phyloP scores from a whole-genome alignment of 2,113 vertebrate species.

The Labeo rohita region DNA sequence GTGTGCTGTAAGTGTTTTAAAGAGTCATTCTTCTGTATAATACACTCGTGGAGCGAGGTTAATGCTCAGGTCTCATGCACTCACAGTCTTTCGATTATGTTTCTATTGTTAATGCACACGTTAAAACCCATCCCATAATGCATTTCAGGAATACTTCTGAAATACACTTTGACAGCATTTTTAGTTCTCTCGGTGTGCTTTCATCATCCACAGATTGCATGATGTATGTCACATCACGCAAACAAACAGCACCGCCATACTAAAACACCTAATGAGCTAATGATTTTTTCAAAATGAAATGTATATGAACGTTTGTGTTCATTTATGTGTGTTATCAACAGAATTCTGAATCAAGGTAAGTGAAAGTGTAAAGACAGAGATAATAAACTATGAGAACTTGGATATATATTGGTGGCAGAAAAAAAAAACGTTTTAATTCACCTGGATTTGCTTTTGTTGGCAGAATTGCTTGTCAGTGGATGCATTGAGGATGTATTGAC shows the following conservation, averaged over 20 bases:
- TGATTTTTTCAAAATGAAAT: constrained; percentile 7
- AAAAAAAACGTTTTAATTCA: neutral
- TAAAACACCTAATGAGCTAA: neutral
- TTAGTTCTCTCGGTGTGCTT: constrained; percentile 55
- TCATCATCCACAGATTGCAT: constrained; percentile 63
- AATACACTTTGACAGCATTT: constrained; percentile 60
- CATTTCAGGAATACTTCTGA: constrained; percentile 73
- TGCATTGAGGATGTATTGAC: constrained; percentile 12
- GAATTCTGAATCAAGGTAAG: constrained; percentile 34
- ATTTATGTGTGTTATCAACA: constrained; percentile 13
- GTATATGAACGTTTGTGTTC: neutral
- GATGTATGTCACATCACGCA: constrained; percentile 58
- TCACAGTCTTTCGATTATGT: constrained; percentile 58
- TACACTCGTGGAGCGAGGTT: neutral
- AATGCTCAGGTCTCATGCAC: constrained; percentile 63
- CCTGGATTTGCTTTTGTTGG: neutral
- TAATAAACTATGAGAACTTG: neutral
- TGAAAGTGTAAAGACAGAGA: neutral
- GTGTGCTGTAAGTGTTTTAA: neutral
- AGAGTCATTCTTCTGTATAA: neutral
- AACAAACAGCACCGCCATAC: constrained; percentile 38
- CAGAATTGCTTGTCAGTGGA: neutral
- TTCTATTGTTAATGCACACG: constrained; percentile 61
- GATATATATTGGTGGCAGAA: neutral
- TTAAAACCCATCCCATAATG: constrained; percentile 78